Evolutionary conservation across 2,113 vertebrate genomes (phyloP).

Genomic region (Cyprinodon brontotheroides): DNA sequence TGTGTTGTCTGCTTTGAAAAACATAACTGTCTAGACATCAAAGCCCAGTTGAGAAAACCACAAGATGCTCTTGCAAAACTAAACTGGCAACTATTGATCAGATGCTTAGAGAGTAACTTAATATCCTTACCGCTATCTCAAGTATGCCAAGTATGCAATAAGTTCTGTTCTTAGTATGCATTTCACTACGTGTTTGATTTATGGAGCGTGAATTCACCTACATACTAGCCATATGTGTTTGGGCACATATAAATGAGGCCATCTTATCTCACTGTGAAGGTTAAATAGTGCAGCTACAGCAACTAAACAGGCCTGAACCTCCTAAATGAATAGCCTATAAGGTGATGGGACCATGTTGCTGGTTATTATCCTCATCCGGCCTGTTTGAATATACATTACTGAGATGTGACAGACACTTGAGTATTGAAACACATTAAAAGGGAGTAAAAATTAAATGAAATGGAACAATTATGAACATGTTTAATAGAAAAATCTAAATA

Average conservation of each 20-base stretch:
- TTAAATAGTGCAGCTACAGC: not conserved
- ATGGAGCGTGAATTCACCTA: not conserved
- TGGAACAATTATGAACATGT: not conserved
- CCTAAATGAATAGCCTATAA: conserved; percentile 13
- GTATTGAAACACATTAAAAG: not conserved
- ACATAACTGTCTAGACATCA: not conserved
- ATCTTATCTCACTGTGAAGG: not conserved
- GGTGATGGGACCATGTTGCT: not conserved
- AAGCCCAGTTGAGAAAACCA: not conserved
- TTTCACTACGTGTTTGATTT: conserved; percentile 22
- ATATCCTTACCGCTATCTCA: conserved; percentile 8
- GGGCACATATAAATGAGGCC: not conserved
- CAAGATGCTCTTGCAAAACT: not conserved
- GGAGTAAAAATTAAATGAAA: not conserved
- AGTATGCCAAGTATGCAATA: not conserved
- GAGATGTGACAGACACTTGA: not conserved
- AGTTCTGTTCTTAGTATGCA: not conserved
- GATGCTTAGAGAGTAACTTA: not conserved
- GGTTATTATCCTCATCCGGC: not conserved
- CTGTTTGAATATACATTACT: not conserved
- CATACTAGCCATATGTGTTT: conserved; percentile 1
- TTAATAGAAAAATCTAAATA: not conserved
- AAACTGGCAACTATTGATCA: not conserved
- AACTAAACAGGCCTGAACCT: not conserved
- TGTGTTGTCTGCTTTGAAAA: conserved; percentile 6